These are phyloP conservation scores for Sebastes steindachneri DNA, from an alignment of 2,797 vertebrate species.

Conservation along the genomic window DNA sequence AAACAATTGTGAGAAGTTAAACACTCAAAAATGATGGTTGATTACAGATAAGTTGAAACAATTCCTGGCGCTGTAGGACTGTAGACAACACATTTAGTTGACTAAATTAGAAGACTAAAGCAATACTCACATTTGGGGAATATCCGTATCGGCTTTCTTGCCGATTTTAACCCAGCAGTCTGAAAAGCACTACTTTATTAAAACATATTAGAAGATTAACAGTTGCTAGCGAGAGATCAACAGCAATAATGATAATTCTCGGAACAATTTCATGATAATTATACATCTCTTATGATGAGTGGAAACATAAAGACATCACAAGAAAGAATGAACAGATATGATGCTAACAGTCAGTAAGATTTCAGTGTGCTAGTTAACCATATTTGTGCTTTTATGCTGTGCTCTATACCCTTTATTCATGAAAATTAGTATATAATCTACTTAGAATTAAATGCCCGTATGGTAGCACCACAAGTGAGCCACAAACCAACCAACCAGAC, in stretches of 20 bases:
- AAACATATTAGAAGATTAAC: slow-evolving; percentile 11
- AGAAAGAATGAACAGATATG: not conserved
- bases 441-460: not conserved
- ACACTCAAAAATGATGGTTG: not conserved
- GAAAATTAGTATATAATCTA: not conserved
- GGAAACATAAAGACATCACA: not conserved
- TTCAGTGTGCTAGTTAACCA: not conserved
- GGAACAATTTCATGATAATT: slow-evolving; percentile 3
- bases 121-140: not conserved
- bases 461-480: not conserved
- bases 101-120: not conserved
- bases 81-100: not conserved
- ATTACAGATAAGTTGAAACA: not conserved
- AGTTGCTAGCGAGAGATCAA: slow-evolving; percentile 11
- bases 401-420: not conserved
- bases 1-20: not conserved
- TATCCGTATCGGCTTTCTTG: not conserved
- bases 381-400: not conserved
- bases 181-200: slow-evolving; percentile 8
- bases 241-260: slow-evolving; percentile 16
- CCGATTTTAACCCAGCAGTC: not conserved
- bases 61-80: not conserved
- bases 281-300: not conserved
- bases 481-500: not conserved
- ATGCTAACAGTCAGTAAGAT: not conserved